phyloP scores from a whole-genome alignment of 2,797 vertebrate genomes.

The Yasuhikotakia modesta region DNA sequence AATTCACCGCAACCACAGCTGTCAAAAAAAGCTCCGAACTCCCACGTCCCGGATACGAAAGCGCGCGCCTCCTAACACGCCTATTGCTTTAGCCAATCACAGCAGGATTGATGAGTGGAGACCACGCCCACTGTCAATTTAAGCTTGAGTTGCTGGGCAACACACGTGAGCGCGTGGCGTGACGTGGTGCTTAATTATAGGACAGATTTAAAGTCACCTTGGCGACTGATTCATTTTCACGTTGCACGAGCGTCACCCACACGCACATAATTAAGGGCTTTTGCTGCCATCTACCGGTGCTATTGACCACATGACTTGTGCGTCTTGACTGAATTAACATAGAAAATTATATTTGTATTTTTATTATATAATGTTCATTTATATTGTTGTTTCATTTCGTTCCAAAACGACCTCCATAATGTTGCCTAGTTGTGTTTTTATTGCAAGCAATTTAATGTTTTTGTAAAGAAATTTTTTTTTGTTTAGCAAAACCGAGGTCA shows the following conservation, averaged over 20 bases:
- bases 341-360: too few species aligned
- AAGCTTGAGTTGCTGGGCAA: constrained; percentile 20
- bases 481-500: not conserved
- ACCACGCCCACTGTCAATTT: constrained; percentile 4
- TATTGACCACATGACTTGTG: not conserved
- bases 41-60: constrained; percentile 61
- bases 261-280: not conserved
- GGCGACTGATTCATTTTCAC: too few species aligned
- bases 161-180: not conserved
- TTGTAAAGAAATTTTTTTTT: too few species aligned
- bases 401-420: too few species aligned
- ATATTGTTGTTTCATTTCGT: too few species aligned
- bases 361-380: too few species aligned
- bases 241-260: not conserved
- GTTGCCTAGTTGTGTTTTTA: too few species aligned
- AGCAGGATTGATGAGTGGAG: not conserved
- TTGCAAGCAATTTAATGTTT: too few species aligned
- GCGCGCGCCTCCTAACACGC: constrained; percentile 71
- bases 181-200: not conserved
- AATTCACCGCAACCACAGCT: constrained; percentile 37
- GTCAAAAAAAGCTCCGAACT: constrained; percentile 41
- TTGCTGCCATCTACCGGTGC: constrained; percentile 20
- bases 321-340: not conserved
- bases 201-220: not conserved
- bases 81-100: constrained; percentile 68